Percentiles rank a stretch among this genome's conserved stretches.
Evolutionary conservation across 2,888 invertebrate genomes (phyloP).

Genomic region (Sinohyriopsis cumingii): DNA sequence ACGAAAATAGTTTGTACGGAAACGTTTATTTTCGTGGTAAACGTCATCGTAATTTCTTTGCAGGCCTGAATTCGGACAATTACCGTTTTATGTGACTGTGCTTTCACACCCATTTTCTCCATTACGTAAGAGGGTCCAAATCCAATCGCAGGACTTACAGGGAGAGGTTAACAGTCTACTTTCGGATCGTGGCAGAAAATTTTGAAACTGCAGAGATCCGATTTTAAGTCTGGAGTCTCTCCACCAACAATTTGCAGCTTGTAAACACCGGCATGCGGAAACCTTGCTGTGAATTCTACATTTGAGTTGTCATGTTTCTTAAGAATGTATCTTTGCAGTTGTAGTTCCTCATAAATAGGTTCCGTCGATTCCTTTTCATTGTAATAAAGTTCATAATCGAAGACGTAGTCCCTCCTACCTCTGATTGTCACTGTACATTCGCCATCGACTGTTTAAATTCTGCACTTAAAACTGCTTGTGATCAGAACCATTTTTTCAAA

Average conservation of each 20-base stretch:
- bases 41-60: constrained; percentile 24
- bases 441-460: constrained; percentile 20
- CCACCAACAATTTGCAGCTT: constrained; percentile 35
- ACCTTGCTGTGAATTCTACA: constrained; percentile 34
- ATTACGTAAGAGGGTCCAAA: constrained; percentile 39
- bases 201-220: constrained; percentile 37
- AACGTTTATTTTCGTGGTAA: constrained; percentile 27
- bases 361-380: constrained; percentile 37
- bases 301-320: constrained; percentile 24
- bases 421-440: constrained; percentile 19
- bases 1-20: constrained; percentile 26
- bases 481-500: constrained; percentile 20
- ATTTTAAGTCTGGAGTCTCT: constrained; percentile 9
- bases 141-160: constrained; percentile 37
- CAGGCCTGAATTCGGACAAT: constrained; percentile 23
- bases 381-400: constrained; percentile 37
- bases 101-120: constrained; percentile 26
- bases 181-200: constrained; percentile 26
- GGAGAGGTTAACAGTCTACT: constrained; percentile 34
- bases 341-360: constrained; percentile 28
- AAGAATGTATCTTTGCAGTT: constrained; percentile 38
- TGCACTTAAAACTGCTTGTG: constrained; percentile 17
- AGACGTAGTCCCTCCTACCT: constrained; percentile 7
- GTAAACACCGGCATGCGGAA: constrained; percentile 39
- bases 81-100: constrained; percentile 29